Evolutionary conservation across 1,140 invertebrate species (phyloP), one percentile per base, ranked within the genome.

Genomic region (Araneus ventricosus): DNA sequence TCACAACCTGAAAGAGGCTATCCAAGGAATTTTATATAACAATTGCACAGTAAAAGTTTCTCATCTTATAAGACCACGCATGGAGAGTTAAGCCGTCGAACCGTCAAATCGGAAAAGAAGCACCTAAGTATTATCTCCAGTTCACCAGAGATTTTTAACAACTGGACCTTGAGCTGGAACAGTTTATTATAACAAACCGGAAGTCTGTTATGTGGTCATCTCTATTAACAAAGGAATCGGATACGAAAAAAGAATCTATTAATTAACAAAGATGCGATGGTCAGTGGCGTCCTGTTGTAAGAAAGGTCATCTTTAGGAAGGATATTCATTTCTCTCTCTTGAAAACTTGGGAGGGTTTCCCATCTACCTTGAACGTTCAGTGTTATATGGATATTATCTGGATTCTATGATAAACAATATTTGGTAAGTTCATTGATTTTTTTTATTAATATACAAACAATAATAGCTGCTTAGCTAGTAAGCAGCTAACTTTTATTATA

Each of bases 121-220:
- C 41, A 45, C 14, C 17, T n/a, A 52, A 92, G 27, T 86, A 92
- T 92, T 92, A 63, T 92, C 63, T 84, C 45, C 90, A 92, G 59
- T 92, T 92, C 59, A 92, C 75, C 85, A 88, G 86, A 93, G 70
- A 86, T 93, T 79, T 93, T 93, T 75, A 87, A 93, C 91, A 93
- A 93, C 84, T 93, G 67, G 91, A 93, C 91, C 91, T 93, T 93
- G 84, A 80, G 70, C 41, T 24, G 39, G 10, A 39, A 39, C 61
- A 85, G 24, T 92, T 85, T 67, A 59, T 86, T 86, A 85, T 52
- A 91, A 70, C 59, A 92, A 86, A 59, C 91, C 39, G 91, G 85
- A 93, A 88, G 84, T 88, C 41, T 87, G 45, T 41, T 79, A 37
- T 88, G 39, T 88, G 91, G 45, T 87, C 91, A 93, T 88, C 63